phyloP scores from a whole-genome alignment of 2,888 invertebrate genomes.

The Rhagonycha fulva region DNA sequence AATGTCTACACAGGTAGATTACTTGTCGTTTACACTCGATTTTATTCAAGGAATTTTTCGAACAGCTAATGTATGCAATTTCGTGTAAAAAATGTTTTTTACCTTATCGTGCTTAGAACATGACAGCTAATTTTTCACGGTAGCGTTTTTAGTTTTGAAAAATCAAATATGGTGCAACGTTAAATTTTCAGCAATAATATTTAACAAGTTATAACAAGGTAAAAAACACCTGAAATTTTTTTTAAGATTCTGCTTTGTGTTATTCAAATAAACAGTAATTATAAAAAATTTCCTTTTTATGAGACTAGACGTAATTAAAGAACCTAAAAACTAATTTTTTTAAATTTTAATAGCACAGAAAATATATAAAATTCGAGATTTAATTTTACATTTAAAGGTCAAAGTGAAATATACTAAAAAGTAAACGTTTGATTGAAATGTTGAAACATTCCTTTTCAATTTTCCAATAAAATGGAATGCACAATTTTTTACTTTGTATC shows the following conservation, averaged over 20 bases:
- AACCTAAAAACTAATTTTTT: too few species aligned
- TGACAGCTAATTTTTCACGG: neutral
- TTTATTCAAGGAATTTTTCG: neutral
- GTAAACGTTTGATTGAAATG: too few species aligned
- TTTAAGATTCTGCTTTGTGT: neutral
- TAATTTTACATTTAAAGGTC: too few species aligned
- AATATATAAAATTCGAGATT: too few species aligned
- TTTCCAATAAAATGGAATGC: too few species aligned
- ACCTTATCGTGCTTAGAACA: neutral
- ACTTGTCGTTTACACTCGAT: neutral
- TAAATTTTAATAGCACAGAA: too few species aligned
- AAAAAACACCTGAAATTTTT: neutral
- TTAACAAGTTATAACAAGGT: too few species aligned
- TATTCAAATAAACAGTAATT: neutral
- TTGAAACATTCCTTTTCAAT: too few species aligned
- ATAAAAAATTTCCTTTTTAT: too few species aligned
- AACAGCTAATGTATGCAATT: neutral
- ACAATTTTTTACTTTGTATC: too few species aligned
- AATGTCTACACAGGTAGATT: neutral
- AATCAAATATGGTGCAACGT: neutral
- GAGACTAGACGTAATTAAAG: too few species aligned
- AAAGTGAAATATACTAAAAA: too few species aligned
- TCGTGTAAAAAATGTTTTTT: neutral
- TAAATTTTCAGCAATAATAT: neutral
- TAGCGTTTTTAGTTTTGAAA: neutral